phyloP scores from a whole-genome alignment of 2,888 invertebrate genomes.

The Trichogramma dendrolimi region DNA sequence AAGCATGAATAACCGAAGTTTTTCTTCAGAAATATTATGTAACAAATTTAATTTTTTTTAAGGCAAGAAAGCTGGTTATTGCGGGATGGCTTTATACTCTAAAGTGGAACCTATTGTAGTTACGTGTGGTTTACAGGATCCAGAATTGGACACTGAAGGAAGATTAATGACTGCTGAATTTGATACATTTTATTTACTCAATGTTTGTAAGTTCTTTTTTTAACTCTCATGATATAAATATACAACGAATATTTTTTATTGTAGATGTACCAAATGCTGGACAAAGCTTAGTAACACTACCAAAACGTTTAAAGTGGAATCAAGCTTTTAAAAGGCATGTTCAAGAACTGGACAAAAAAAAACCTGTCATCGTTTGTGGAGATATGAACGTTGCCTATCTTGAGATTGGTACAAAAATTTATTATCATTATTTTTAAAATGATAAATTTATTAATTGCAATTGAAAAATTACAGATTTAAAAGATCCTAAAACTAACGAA shows the following conservation, averaged over 20 bases:
- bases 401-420: constrained; percentile 69
- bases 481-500: constrained; percentile 89
- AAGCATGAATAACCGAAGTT: constrained; percentile 20
- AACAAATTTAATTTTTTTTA: constrained; percentile 38
- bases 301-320: constrained; percentile 89
- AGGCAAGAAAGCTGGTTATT: constrained; percentile 79
- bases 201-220: constrained; percentile 62
- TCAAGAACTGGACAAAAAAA: constrained; percentile 74
- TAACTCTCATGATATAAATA: not conserved
- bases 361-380: constrained; percentile 92
- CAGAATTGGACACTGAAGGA: constrained; percentile 76
- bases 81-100: constrained; percentile 85
- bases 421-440: constrained; percentile 1
- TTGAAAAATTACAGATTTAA: constrained; percentile 64
- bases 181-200: constrained; percentile 83
- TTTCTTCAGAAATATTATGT: not conserved
- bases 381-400: constrained; percentile 97
- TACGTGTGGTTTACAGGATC: constrained; percentile 72
- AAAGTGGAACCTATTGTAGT: constrained; percentile 80
- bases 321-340: constrained; percentile 74
- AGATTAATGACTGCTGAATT: constrained; percentile 87
- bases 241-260: constrained; percentile 9
- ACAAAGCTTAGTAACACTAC: constrained; percentile 77
- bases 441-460: constrained; percentile 7
- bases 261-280: constrained; percentile 93